Base-by-base conservation (phyloP, 2,888 invertebrate species). In the Aplocera efformata region DNA sequence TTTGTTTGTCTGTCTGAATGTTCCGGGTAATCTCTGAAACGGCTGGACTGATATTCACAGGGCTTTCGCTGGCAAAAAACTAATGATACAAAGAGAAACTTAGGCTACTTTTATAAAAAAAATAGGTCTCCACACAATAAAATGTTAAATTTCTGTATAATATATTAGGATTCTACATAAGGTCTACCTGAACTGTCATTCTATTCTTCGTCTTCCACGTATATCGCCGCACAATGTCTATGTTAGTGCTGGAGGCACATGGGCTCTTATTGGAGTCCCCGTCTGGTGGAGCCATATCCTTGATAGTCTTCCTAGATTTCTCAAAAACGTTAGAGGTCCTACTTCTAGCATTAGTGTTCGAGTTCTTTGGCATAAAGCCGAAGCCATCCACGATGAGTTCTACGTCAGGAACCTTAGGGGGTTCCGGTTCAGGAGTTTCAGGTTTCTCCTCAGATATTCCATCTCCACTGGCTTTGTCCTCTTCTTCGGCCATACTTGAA, bases 181-280 rank as follows among this genome's bases (percentile, higher is more conserved):
- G n/a, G n/a, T 20, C 30, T 65, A 88, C 86, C 79, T 90, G 90
- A 0, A 94, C 92, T 42, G 79, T 88, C 78, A 94, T 90, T 39
- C 90, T 89, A 57, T 91, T 91, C 42, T 83, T 85, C 49, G 94
- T 94, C 38, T 74, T 89, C 88, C 94, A 90, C 0, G 93, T 94
- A 63, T 90, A 94, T 45, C 92, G 72, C 45, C 89, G 77, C 0
- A 92, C 89, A 0, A 88, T 67, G 26, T 86, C 78, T 4, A 82
- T 77, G 37, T 85, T 83, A 0, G 74, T 70, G 44, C 83, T 85
- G 0, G 85, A 85, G 56, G 79, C 60, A 58, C 84, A 67, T 38
- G 79, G 69, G 63, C 71, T 65, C 60, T 76, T 46, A 32, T 51
- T 8, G 42, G 71, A 53, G 27, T 65, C 60, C 48, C 59, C 35